phyloP scores from a whole-genome alignment of 2,113 vertebrate species.

The Leucosticte australis region DNA sequence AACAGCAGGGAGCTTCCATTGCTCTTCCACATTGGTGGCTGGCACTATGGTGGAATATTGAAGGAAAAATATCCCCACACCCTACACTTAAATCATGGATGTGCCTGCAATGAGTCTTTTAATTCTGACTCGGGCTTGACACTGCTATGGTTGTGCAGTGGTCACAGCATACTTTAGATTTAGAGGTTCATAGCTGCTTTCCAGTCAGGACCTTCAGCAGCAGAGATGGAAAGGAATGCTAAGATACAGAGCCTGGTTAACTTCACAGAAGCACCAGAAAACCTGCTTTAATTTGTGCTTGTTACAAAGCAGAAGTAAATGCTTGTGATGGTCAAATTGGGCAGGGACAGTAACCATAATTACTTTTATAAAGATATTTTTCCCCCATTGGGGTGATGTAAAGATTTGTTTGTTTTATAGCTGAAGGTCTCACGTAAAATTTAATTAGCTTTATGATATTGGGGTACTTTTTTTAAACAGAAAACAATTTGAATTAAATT shows the following conservation, averaged over 20 bases:
- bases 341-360: neutral
- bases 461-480: neutral
- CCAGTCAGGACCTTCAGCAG: neutral
- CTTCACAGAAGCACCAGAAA: neutral
- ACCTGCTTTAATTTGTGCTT: neutral
- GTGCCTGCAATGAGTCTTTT: neutral
- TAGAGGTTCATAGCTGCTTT: accelerated
- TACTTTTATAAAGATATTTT: neutral
- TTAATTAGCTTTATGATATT: neutral
- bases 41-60: neutral
- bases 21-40: neutral
- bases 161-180: neutral
- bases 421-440: neutral
- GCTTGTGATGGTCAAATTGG: neutral
- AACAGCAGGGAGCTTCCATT: neutral
- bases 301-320: neutral
- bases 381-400: accelerated
- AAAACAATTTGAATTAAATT: neutral
- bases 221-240: neutral
- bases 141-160: neutral
- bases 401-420: neutral
- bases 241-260: neutral
- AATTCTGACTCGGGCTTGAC: neutral
- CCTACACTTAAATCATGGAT: neutral
- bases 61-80: neutral